Evolutionary conservation across 2,113 vertebrate genomes (phyloP).

Genomic region (Cathartes aura): DNA sequence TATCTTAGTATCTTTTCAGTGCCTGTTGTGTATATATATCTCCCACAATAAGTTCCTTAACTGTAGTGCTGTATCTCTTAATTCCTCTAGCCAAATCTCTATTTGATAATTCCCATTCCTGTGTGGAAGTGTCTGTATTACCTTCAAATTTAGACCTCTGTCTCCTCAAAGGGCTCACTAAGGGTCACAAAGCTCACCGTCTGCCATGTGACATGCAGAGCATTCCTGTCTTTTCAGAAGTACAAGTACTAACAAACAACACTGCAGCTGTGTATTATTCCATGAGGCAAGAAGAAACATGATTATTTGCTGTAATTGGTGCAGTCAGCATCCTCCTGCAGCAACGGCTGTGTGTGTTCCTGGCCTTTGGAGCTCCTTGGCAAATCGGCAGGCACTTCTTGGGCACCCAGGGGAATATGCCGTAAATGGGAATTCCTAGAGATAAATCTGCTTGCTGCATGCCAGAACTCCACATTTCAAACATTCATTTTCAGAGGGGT

Average conservation of each 20-base stretch:
- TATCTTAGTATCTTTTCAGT: not conserved
- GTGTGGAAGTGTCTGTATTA: not conserved
- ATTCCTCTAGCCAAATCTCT: not conserved
- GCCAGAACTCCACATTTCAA: slow-evolving; percentile 3
- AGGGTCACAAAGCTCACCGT: not conserved
- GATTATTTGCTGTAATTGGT: slow-evolving; percentile 6
- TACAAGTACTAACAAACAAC: slow-evolving; percentile 7
- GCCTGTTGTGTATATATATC: not conserved
- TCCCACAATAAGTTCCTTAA: not conserved
- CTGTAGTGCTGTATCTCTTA: not conserved
- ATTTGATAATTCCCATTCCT: not conserved
- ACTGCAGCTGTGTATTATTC: not conserved
- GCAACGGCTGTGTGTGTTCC: not conserved
- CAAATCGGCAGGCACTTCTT: not conserved
- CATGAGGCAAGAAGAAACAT: slow-evolving; percentile 39
- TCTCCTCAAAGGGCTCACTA: not conserved
- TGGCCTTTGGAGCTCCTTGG: slow-evolving; percentile 23
- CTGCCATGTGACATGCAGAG: not conserved
- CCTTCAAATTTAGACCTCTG: not conserved
- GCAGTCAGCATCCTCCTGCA: not conserved
- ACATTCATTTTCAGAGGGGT: slow-evolving; percentile 44
- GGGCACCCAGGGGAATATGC: slow-evolving; percentile 25
- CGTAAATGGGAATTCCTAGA: slow-evolving; percentile 60
- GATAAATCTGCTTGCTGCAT: slow-evolving; percentile 18
- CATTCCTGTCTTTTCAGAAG: slow-evolving; percentile 24